phyloP scores from a whole-genome alignment of 2,888 invertebrate genomes.

The Endomychus coccineus region DNA sequence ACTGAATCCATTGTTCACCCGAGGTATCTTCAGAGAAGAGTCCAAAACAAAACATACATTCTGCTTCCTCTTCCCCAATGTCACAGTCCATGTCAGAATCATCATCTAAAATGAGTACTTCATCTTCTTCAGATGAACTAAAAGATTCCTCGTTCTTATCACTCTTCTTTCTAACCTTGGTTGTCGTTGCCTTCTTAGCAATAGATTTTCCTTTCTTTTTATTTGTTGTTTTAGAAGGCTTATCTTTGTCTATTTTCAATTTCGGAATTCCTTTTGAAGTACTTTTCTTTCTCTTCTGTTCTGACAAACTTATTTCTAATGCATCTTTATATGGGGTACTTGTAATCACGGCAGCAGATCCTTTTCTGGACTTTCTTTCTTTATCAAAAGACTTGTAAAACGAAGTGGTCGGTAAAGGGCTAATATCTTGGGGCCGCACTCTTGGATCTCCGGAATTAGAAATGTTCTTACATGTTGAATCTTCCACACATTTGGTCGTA shows the following conservation, averaged over 20 bases:
- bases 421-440: constrained; percentile 11
- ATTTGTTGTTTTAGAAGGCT: neutral
- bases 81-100: constrained; percentile 8
- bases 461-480: constrained; percentile 5
- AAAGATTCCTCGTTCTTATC: constrained; percentile 6
- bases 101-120: constrained; percentile 10
- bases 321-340: constrained; percentile 7
- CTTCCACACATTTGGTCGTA: constrained; percentile 3
- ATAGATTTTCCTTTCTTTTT: neutral
- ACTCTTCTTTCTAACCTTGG: neutral
- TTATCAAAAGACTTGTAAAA: constrained; percentile 7
- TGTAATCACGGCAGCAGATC: constrained; percentile 3
- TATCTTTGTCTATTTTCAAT: constrained; percentile 1
- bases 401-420: constrained; percentile 11
- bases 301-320: neutral
- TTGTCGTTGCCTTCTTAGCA: neutral
- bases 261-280: neutral
- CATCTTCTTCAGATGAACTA: constrained; percentile 12
- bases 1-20: constrained; percentile 11
- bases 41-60: constrained; percentile 11
- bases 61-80: constrained; percentile 5
- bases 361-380: constrained; percentile 10
- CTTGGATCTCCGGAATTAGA: neutral
- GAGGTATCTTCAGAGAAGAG: constrained; percentile 10
- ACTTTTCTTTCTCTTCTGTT: constrained; percentile 5